Evolutionary conservation across 2,113 vertebrate species (phyloP), one percentile per base, ranked within the genome.

Genomic region (Sylvilagus bachmani): DNA sequence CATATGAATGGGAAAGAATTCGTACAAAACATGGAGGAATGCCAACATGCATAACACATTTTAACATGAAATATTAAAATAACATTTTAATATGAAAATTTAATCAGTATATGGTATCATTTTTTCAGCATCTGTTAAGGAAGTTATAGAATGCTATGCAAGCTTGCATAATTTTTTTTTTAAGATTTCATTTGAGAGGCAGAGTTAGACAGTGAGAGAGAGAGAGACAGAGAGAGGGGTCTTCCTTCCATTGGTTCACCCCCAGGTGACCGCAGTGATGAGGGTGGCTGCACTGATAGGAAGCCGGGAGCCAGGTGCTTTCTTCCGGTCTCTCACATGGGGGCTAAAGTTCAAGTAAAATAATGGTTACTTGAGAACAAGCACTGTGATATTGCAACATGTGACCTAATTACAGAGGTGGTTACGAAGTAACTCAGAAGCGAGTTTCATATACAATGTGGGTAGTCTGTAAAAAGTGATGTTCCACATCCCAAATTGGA

Each of bases 61-160:
- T 44, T 44, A 44, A 44, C 7, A 44, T 44, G 44, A 44, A 44
- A 44, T 44, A 7, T 44, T 44, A 44, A 44, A 44, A 44, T 7
- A 61, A 82, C 81, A 84, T 10, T 51, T 91, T 87, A 44, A 38
- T 74, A 87, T 49, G 24, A 81, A 74, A 31, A 31, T 81, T 86
- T 58, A 67, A 49, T 61, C 27, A 58, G 12, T 9, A 51, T 58
- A 12, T 25, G 73, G 6, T 29, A 91, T 74, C 38, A 69, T 71
- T 67, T 67, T 21, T 24, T 74, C 24, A 81, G 67, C 67, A 61
- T 67, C 36, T 51, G 4, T 82, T 87, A 74, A 82, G 87, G 49
- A 91, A 91, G 3, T 61, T 75, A 77, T 16, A 87, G 53, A 82
- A 24, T 87, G 9, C 12, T 77, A 82, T 70, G 70, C 4, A 31